These are phyloP conservation scores for Helicoverpa zea DNA, from an alignment of 1,140 invertebrate species.

Conservation along the genomic window DNA sequence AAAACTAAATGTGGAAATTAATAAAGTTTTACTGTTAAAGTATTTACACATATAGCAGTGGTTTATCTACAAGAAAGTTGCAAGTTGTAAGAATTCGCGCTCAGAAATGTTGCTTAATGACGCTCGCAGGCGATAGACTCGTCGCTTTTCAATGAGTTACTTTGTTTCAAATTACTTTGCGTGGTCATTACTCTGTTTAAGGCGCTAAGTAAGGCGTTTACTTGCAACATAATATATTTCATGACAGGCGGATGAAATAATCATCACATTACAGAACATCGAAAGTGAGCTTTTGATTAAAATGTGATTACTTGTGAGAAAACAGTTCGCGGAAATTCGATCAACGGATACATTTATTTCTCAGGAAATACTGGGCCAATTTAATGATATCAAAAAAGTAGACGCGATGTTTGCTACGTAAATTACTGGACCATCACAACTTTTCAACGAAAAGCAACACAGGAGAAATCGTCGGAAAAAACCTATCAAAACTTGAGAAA, in stretches of 20 bases:
- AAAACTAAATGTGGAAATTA: not conserved
- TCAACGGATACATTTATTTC: not conserved
- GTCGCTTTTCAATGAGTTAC: conserved; percentile 3
- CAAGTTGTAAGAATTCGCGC: conserved; percentile 17
- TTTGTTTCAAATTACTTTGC: conserved; percentile 33
- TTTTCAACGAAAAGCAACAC: conserved; percentile 68
- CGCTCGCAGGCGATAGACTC: not conserved
- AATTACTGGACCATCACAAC: conserved; percentile 72
- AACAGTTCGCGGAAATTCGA: not conserved
- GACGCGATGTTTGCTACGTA: conserved; percentile 63
- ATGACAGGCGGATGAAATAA: too few species aligned
- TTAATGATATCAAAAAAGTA: conserved; percentile 61
- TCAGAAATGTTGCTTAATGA: conserved; percentile 36
- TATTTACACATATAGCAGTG: conserved; percentile 13
- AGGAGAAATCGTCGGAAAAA: conserved; percentile 79
- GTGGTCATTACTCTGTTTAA: conserved; percentile 1
- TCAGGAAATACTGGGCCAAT: conserved; percentile 19
- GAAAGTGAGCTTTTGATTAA: not conserved
- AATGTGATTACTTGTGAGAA: too few species aligned
- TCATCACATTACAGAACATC: too few species aligned
- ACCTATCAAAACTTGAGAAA: conserved; percentile 86
- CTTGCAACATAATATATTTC: not conserved
- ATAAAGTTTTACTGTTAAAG: not conserved
- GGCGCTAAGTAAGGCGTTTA: not conserved
- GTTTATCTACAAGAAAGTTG: conserved; percentile 31